Evolutionary conservation across 2,113 vertebrate species (phyloP), one percentile per base, ranked within the genome.

Genomic region (Cebidichthys violaceus): DNA sequence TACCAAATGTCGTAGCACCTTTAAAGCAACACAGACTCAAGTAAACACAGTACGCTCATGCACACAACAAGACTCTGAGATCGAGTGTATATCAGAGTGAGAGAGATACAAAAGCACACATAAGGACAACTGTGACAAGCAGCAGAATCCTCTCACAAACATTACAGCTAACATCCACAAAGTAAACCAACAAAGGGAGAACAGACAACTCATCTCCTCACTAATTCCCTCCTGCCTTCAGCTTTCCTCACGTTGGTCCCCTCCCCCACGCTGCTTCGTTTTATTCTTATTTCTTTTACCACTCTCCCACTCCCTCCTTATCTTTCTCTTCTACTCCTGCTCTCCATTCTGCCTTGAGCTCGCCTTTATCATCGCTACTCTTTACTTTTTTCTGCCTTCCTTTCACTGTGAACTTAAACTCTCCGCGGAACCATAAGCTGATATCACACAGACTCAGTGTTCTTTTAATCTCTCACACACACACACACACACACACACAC

Each of bases 381-480:
- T 76, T 67, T 39, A 43, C 33, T 54, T 66, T 75, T 72, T 39
- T 0, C 59, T 33, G 31, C 29, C 69, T 75, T 69, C 79, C 78
- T 75, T 75, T 62, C 75, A 85, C 84, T 85, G 91, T 88, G 90
- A 93, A 89, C 85, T 90, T 88, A 89, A 91, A 92, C 77, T 89
- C 92, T 89, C 88, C 3, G 41, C 70, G 79, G 86, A 79, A 83
- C 85, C 81, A 88, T 80, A 82, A 88, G 83, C 86, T 89, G 88
- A 84, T 89, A 92, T 88, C 85, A 84, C 86, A 89, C 78, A 85
- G 83, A 52, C 61, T 83, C 78, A 67, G 78, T 55, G 68, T 57
- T 73, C 43, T 76, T 92, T 88, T 84, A 88, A 89, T 88, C 87
- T 88, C 81, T 78, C 65, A 66, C 57, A 17, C 41, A 6, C 20